Percentiles rank a stretch among this genome's conserved stretches.
Evolutionary conservation across 1,140 invertebrate species (phyloP).

Genomic region (Trachymyrmex septentrionalis): DNA sequence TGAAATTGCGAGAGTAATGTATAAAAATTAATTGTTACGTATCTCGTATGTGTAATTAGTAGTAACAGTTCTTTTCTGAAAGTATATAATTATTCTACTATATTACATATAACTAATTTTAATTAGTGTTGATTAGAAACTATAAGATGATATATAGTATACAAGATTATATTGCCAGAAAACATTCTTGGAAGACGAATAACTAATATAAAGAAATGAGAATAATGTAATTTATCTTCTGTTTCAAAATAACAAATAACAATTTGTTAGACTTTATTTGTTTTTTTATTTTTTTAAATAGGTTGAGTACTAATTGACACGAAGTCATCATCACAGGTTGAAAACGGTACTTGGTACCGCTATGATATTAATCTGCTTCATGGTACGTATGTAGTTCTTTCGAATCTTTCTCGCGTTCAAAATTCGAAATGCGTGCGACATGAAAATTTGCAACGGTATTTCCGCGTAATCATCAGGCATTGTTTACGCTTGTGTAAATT

Average conservation of each 20-base stretch:
- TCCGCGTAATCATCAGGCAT: slow-evolving; percentile 23
- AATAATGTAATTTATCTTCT: neutral
- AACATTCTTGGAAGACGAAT: neutral
- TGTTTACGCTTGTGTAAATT: slow-evolving; percentile 67
- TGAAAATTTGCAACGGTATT: slow-evolving; percentile 18
- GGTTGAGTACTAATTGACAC: neutral
- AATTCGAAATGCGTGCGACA: slow-evolving; percentile 9
- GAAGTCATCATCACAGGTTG: neutral
- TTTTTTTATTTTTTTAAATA: neutral
- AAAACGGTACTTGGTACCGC: neutral
- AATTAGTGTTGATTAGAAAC: no score
- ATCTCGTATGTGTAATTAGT: no score
- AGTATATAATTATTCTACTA: no score
- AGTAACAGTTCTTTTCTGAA: no score
- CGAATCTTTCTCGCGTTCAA: neutral
- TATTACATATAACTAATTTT: no score
- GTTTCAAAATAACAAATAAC: neutral
- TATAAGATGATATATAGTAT: neutral
- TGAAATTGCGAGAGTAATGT: no score
- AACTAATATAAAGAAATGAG: neutral
- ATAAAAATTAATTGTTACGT: no score
- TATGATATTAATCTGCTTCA: slow-evolving; percentile 11
- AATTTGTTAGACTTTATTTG: neutral
- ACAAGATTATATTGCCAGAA: slow-evolving; percentile 10
- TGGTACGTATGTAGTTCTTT: neutral